A percentile compares a stretch with the other conserved stretches of the same genome.
Evolutionary conservation across 2,113 vertebrate genomes (phyloP).

Genomic region (Desmodus rotundus): DNA sequence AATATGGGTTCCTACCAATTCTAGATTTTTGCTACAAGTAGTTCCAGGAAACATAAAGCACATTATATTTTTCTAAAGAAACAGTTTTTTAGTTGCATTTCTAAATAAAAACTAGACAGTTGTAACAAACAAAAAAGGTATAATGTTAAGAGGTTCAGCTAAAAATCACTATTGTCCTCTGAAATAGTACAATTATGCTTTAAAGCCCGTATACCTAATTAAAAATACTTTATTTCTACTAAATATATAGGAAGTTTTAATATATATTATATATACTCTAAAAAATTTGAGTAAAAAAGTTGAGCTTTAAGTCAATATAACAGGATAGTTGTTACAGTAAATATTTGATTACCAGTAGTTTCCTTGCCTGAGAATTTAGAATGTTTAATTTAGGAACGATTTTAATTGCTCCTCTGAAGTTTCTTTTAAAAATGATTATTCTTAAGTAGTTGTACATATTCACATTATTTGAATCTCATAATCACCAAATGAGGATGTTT

Average conservation of each 20-base stretch:
- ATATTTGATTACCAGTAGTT: background rate
- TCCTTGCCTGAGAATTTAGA: background rate
- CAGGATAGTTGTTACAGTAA: background rate
- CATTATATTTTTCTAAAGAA: background rate
- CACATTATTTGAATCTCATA: background rate
- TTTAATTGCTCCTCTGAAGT: background rate
- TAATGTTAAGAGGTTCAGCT: background rate
- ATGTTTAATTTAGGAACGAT: background rate
- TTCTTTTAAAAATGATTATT: background rate
- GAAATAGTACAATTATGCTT: background rate
- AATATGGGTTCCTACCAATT: background rate
- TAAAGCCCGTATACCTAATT: background rate
- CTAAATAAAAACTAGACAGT: background rate
- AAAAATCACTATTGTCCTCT: background rate
- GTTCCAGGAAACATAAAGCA: background rate
- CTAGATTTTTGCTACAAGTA: background rate
- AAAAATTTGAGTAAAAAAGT: constrained; percentile 20
- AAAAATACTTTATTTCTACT: background rate
- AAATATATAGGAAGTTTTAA: background rate
- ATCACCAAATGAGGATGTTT: background rate
- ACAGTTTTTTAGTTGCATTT: background rate
- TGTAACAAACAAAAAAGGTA: background rate
- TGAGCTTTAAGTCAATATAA: background rate
- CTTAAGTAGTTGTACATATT: background rate
- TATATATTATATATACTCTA: background rate